Evolutionary conservation across 2,888 invertebrate species (phyloP).

Genomic region (Capitulum mitella): DNA sequence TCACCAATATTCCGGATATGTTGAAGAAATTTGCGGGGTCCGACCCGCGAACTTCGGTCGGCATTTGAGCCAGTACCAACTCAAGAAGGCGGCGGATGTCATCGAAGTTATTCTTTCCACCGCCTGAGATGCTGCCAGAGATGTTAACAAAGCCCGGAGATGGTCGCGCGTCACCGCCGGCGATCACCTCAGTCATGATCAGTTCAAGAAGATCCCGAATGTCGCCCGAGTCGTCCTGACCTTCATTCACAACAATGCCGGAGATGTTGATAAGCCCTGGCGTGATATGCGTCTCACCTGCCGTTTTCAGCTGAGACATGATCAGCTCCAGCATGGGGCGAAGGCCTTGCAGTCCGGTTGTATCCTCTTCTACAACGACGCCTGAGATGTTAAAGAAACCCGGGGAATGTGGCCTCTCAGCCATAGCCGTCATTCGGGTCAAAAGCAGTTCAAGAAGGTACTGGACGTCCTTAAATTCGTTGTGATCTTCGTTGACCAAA

Average conservation of each 20-base stretch:
- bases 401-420: background rate
- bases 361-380: background rate
- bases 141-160: background rate
- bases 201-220: background rate
- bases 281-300: too few species aligned
- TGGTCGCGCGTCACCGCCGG: background rate
- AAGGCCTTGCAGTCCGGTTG: background rate
- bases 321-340: background rate
- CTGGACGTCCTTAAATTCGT: background rate
- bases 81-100: too few species aligned
- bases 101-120: too few species aligned
- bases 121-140: background rate
- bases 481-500: background rate
- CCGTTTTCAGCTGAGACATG: background rate
- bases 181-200: background rate
- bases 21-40: too few species aligned
- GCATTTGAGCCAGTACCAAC: too few species aligned
- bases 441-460: background rate
- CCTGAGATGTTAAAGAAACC: background rate
- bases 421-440: background rate
- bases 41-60: too few species aligned
- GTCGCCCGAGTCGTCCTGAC: background rate
- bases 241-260: background rate
- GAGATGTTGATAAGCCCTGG: background rate
- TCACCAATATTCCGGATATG: too few species aligned